These are phyloP conservation scores for Gracilinanus agilis DNA, from an alignment of 2,113 vertebrate species.

Conservation along the genomic window DNA sequence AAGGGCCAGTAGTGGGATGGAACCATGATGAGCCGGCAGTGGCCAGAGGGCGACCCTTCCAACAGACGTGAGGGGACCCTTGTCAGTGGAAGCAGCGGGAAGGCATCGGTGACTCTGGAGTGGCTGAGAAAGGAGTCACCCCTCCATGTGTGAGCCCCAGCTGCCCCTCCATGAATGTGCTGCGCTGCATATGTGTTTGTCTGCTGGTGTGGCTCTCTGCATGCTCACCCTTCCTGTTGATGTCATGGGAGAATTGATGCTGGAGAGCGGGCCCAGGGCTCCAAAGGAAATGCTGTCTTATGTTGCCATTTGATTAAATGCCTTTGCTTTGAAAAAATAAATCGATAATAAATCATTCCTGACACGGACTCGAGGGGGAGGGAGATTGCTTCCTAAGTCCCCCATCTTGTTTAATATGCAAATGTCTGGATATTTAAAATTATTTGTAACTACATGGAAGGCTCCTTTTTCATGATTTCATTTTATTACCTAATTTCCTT, in stretches of 20 bases:
- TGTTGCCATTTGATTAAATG: not conserved
- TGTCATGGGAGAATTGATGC: not conserved
- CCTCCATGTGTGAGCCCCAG: not conserved
- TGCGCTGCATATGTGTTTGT: not conserved
- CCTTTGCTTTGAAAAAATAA: not conserved
- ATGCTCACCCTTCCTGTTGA: not conserved
- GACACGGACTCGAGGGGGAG: not conserved
- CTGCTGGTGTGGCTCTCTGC: not conserved
- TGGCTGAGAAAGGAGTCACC: not conserved
- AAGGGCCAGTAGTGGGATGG: not conserved
- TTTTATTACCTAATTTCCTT: slow-evolving; percentile 3
- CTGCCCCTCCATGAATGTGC: not conserved
- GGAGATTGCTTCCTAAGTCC: not conserved
- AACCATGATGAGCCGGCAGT: not conserved
- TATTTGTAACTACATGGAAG: not conserved
- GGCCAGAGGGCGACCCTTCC: not conserved
- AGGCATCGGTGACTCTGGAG: not conserved
- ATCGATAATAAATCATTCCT: not conserved
- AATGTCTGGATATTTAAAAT: not conserved
- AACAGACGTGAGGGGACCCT: not conserved
- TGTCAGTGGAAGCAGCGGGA: not conserved
- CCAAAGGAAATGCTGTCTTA: not conserved
- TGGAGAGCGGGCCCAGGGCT: not conserved
- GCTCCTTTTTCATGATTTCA: not conserved
- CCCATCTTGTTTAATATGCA: not conserved